Base-by-base conservation (phyloP, 2,113 vertebrate genomes). In the Phalacrocorax aristotelis region DNA sequence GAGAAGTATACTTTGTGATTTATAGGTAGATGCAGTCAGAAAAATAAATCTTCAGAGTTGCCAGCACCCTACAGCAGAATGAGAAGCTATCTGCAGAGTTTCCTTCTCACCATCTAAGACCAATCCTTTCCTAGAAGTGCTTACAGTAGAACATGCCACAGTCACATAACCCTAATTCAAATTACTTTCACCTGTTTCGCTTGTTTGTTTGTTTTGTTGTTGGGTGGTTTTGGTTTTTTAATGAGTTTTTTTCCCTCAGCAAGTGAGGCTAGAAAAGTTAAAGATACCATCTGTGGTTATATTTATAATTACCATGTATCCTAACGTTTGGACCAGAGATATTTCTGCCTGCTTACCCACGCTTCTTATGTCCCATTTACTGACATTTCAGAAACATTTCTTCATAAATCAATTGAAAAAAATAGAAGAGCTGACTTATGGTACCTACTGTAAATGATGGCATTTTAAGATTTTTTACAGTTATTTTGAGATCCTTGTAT, bases 381-480 rank as follows among this genome's bases (percentile, higher is more conserved):
- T 96, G 96, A 95, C 96, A 95, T 96, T 97, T 96, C 91, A 93
- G 94, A 96, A 92, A 74, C 6, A 11, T 85, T 95, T 93, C 70
- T 86, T 76, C 71, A 65, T 85, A 93, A 91, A 93, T 86, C 74
- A 70, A 44, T 57, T 87, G 40, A 94, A 94, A 3, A 0, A 91
- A 87, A 44, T 78, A 72, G 71, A 90, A 96, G 40, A 93, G 38
- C 42, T 88, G 49, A 90, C 34, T 93, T 95, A 42, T 7, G 70
- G 25, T 90, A 80, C 25, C 66, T 76, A 52, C 30, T 95, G 62
- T 75, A 91, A 76, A 85, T 91, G 4, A 61, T 66, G 54, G 49
- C 49, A 77, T 91, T 94, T 89, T 83, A 11, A 20, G 36, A 10
- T 42, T 48, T 80, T 95, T 89, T 71, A 46, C 8, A 0, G 48